A percentile compares a stretch with the other conserved stretches of the same genome.
Evolutionary conservation across 2,888 invertebrate genomes (phyloP).

Genomic region (Nebria brevicollis): DNA sequence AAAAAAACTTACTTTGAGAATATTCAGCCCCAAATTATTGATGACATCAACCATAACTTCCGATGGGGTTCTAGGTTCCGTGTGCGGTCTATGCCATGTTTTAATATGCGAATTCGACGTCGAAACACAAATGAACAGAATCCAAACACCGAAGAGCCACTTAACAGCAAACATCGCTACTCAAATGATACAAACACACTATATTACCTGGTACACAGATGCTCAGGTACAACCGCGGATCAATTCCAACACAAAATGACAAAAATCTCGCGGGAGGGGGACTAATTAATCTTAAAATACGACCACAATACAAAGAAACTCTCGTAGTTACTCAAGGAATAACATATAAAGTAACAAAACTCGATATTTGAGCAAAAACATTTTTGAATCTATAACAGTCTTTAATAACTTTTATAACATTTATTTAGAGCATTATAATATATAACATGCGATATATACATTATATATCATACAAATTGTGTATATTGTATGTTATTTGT

Average conservation of each 20-base stretch:
- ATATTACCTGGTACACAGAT: conserved; percentile 4
- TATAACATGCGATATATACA: too few relatives aligned
- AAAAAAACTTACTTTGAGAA: conserved; percentile 67
- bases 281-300: neutral
- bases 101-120: conserved; percentile 21
- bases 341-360: too few relatives aligned
- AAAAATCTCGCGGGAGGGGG: neutral
- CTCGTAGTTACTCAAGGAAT: too few relatives aligned
- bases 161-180: conserved; percentile 26
- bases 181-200: conserved; percentile 34
- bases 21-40: conserved; percentile 76
- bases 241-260: neutral
- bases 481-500: neutral
- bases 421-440: too few relatives aligned
- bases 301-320: neutral
- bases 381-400: too few relatives aligned
- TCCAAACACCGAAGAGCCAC: conserved; percentile 14
- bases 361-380: too few relatives aligned
- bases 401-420: too few relatives aligned
- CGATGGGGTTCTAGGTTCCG: conserved; percentile 65
- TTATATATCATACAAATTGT: neutral
- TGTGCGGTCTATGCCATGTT: conserved; percentile 36
- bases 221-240: conserved; percentile 2
- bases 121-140: conserved; percentile 8
- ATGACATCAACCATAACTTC: conserved; percentile 83